These are phyloP conservation scores for Volucella inflata DNA, from an alignment of 2,888 invertebrate species.

Conservation along the genomic window DNA sequence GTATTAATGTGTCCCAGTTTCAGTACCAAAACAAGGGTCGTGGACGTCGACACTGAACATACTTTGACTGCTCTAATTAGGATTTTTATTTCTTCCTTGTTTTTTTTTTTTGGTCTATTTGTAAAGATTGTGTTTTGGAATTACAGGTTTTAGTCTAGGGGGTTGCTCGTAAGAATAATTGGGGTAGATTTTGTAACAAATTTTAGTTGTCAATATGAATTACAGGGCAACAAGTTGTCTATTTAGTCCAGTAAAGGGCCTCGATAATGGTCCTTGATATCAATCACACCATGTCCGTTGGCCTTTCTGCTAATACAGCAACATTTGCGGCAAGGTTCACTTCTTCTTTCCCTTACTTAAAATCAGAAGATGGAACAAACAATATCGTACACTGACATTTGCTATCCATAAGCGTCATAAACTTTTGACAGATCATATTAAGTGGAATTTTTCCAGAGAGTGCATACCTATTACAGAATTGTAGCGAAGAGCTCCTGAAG, in stretches of 20 bases:
- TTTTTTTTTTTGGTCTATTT: slow-evolving; percentile 32
- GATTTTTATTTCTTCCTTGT: too few species aligned
- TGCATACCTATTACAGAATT: slow-evolving; percentile 18
- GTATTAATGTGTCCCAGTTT: slow-evolving; percentile 63
- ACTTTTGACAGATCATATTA: slow-evolving; percentile 70
- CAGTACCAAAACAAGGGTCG: slow-evolving; percentile 38
- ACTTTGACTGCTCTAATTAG: slow-evolving; percentile 66
- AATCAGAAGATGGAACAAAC: slow-evolving; percentile 32
- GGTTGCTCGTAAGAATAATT: slow-evolving; percentile 39
- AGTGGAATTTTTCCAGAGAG: slow-evolving; percentile 41
- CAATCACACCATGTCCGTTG: slow-evolving; percentile 7
- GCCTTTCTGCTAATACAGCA: not conserved
- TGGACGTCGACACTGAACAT: slow-evolving; percentile 51
- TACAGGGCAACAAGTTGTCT: slow-evolving; percentile 63
- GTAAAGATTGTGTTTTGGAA: slow-evolving; percentile 13
- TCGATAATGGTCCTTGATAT: not conserved
- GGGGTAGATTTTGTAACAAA: slow-evolving; percentile 64
- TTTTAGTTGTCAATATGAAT: slow-evolving; percentile 53
- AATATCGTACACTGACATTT: slow-evolving; percentile 49
- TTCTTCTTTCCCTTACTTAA: not conserved
- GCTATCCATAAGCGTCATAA: slow-evolving; percentile 60
- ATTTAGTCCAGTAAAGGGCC: slow-evolving; percentile 29
- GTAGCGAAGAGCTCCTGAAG: slow-evolving; percentile 51
- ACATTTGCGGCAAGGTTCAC: slow-evolving; percentile 51
- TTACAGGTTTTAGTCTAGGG: not conserved